Conservation (phyloP, 2,113 vertebrate species). For the Malaclemys terrapin region DNA sequence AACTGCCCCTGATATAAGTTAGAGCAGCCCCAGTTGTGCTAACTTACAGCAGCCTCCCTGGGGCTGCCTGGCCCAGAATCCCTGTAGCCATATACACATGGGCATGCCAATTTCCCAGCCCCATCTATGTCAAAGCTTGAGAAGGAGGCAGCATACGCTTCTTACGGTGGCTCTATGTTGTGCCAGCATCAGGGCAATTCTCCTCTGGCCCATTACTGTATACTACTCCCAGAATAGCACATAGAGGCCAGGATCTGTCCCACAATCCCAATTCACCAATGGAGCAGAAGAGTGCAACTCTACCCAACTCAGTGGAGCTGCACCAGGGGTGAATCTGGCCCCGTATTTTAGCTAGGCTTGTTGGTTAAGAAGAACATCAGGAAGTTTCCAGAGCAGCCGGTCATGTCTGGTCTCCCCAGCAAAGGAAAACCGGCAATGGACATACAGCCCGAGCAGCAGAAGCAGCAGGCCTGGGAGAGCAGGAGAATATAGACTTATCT, state of each 20-base stretch:
- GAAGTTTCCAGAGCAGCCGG: background rate
- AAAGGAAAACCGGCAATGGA: background rate
- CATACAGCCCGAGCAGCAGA: background rate
- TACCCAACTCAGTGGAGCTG: background rate
- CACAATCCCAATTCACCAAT: background rate
- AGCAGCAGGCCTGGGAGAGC: background rate
- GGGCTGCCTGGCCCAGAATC: background rate
- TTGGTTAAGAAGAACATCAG: background rate
- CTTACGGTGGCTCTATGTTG: accelerated
- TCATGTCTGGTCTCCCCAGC: background rate
- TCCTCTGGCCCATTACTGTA: background rate
- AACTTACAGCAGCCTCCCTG: background rate
- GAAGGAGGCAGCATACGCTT: accelerated
- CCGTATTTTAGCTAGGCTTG: background rate
- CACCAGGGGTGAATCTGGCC: background rate
- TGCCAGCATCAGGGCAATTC: background rate
- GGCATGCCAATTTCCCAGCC: background rate
- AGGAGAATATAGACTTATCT: accelerated
- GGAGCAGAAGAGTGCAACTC: background rate
- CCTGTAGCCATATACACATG: background rate
- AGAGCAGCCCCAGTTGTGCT: background rate
- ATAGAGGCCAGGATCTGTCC: background rate
- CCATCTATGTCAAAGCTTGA: accelerated
- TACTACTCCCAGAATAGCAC: background rate
- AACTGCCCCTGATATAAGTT: background rate